phyloP scores from a whole-genome alignment of 2,113 vertebrate genomes.

The Dascyllus trimaculatus region DNA sequence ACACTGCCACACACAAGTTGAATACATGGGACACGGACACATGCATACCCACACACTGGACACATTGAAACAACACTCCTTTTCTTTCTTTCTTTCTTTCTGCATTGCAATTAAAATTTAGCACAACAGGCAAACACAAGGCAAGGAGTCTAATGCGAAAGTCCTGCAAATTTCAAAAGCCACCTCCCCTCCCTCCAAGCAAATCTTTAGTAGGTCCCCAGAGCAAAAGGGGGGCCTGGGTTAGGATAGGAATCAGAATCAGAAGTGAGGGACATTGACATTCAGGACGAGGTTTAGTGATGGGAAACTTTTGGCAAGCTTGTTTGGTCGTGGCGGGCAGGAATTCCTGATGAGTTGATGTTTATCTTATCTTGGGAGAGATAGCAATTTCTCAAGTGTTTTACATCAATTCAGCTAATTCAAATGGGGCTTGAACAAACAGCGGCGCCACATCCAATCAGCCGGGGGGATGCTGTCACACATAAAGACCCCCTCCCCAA shows the following conservation, averaged over 20 bases:
- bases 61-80: conserved; percentile 33
- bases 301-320: conserved; percentile 71
- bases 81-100: conserved; percentile 46
- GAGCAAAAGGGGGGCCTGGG: conserved; percentile 45
- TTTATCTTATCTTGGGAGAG: conserved; percentile 67
- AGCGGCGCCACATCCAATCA: conserved; percentile 45
- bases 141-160: conserved; percentile 83
- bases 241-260: conserved; percentile 71
- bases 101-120: conserved; percentile 86
- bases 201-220: conserved; percentile 73
- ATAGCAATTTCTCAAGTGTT: conserved; percentile 74
- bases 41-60: background rate
- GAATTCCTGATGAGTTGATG: conserved; percentile 76
- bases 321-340: conserved; percentile 42
- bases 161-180: conserved; percentile 88
- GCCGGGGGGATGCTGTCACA: conserved; percentile 31
- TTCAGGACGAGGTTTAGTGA: conserved; percentile 55
- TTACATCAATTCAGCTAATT: conserved; percentile 69
- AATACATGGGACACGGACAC: too few species aligned
- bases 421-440: conserved; percentile 53
- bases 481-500: background rate
- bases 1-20: background rate
- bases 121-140: conserved; percentile 71
- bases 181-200: conserved; percentile 72
- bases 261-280: conserved; percentile 68